Base-by-base conservation (phyloP, 1,140 invertebrate genomes). In the Drosophila kurseongensis region DNA sequence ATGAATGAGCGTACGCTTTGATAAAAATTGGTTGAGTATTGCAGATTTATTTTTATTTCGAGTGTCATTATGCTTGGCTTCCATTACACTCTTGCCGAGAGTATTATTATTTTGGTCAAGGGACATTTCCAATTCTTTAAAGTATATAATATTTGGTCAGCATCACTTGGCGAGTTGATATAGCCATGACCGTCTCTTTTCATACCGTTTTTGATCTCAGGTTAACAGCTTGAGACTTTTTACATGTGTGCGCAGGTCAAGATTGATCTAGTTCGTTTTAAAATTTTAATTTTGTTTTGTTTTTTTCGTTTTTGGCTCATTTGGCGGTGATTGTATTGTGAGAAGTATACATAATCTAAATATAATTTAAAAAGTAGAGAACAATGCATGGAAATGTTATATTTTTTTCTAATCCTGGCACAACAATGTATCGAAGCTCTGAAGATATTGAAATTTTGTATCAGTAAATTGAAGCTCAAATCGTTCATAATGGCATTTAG, bases 351-450 rank as follows among this genome's bases (percentile, higher is more conserved):
- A n/a, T 0, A 35, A 27, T 55, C 48, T 69, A 66, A 13, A 55
- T 13, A 66, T 47, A 13, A 66, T 27, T 67, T 13, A 10, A n/a
- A n/a, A 54, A 65, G 45, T 54, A 66, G 12, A 38, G 13, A 52
- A 18, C 16, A 66, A 23, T 18, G 32, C 27, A 54, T 14, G 27
- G 2, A 12, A 54, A 62, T 32, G 42, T 14, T 8, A 42, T 42
- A 51, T 36, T 29, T 6, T 29, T 29, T 29, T n/a, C 5, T 7
- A 29, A 29, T 29, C 29, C 29, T 18, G 18, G 18, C 18, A 18
- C 18, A 18, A 18, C 18, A 18, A 36, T 42, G 44, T 52, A 52
- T 32, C 48, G 23, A 7, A 23, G 36, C 18, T 51, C 41, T 18
- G 27, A 7, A 48, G 32, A 23, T n/a, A 35, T 35, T 32, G 13